Conservation (phyloP, 1,140 invertebrate species). For the Bombus terrestris region DNA sequence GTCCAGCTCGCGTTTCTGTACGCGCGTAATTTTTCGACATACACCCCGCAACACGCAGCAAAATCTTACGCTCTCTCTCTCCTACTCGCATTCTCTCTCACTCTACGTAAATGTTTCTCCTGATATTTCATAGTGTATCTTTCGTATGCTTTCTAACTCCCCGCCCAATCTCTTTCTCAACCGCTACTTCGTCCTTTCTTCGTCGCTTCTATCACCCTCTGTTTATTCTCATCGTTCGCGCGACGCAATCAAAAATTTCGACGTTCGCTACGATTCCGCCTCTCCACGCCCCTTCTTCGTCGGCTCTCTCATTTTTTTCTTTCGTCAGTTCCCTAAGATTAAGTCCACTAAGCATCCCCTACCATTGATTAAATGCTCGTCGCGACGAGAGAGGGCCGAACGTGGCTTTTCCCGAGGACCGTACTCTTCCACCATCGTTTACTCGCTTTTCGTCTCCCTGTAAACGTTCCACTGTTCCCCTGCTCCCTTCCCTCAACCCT, state of each 20-base stretch:
- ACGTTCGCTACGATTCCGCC: neutral
- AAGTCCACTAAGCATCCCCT: slow-evolving; percentile 75
- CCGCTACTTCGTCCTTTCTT: neutral
- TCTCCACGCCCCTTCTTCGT: too few relatives aligned
- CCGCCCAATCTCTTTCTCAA: neutral
- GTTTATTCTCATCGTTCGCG: neutral
- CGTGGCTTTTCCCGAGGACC: slow-evolving; percentile 30
- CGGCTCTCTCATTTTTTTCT: neutral
- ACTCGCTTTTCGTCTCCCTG: neutral
- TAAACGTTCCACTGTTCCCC: neutral
- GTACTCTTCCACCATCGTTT: neutral
- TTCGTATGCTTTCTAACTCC: neutral
- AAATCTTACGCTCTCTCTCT: neutral
- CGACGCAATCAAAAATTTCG: slow-evolving; percentile 18
- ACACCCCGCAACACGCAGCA: neutral
- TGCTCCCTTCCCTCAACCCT: slow-evolving; percentile 6
- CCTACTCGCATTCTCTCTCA: neutral
- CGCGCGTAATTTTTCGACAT: slow-evolving; percentile 9
- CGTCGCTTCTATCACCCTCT: neutral
- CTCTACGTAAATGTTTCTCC: neutral
- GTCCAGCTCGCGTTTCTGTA: neutral
- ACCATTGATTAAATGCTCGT: slow-evolving; percentile 81
- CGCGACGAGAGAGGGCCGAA: slow-evolving; percentile 69
- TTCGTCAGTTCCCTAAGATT: slow-evolving; percentile 54
- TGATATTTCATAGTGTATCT: slow-evolving; percentile 2